phyloP scores from a whole-genome alignment of 2,888 invertebrate genomes.

The Pyrgus malvae region DNA sequence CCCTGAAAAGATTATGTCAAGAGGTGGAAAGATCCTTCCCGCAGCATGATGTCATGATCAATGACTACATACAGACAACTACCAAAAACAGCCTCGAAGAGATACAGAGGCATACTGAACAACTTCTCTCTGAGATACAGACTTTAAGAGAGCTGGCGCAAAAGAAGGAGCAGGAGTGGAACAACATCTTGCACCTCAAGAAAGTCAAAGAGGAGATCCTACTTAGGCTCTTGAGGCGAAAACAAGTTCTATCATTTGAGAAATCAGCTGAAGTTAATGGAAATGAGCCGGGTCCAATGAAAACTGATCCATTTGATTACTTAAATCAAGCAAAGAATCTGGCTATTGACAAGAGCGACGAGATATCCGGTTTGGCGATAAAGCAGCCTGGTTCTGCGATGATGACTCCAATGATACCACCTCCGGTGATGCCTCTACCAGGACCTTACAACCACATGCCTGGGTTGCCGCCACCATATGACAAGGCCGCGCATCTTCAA shows the following conservation, averaged over 20 bases:
- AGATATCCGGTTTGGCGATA: conserved; percentile 68
- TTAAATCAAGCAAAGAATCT: conserved; percentile 68
- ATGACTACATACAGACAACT: conserved; percentile 84
- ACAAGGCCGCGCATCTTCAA: conserved; percentile 70
- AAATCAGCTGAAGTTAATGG: conserved; percentile 68
- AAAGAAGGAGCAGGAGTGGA: conserved; percentile 93
- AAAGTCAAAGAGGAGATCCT: conserved; percentile 92
- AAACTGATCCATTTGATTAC: conserved; percentile 69
- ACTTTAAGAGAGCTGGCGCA: conserved; percentile 87
- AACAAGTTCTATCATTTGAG: conserved; percentile 82
- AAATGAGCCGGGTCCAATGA: conserved; percentile 39
- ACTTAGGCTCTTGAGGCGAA: conserved; percentile 85
- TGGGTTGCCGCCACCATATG: conserved; percentile 71
- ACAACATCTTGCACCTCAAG: conserved; percentile 89
- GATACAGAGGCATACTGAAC: conserved; percentile 84
- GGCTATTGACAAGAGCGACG: conserved; percentile 75
- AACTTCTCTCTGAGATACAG: conserved; percentile 85
- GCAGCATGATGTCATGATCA: conserved; percentile 82
- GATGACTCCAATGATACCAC: conserved; percentile 60
- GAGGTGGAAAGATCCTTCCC: conserved; percentile 78
- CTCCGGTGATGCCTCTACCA: conserved; percentile 62
- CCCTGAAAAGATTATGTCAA: conserved; percentile 72
- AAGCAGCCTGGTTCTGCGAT: conserved; percentile 62
- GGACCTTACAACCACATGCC: conserved; percentile 68
- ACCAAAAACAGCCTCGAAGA: conserved; percentile 83